Evolutionary conservation across 2,113 vertebrate genomes (phyloP), one percentile per base, ranked within the genome.

Genomic region (Xiphorhynchus elegans): DNA sequence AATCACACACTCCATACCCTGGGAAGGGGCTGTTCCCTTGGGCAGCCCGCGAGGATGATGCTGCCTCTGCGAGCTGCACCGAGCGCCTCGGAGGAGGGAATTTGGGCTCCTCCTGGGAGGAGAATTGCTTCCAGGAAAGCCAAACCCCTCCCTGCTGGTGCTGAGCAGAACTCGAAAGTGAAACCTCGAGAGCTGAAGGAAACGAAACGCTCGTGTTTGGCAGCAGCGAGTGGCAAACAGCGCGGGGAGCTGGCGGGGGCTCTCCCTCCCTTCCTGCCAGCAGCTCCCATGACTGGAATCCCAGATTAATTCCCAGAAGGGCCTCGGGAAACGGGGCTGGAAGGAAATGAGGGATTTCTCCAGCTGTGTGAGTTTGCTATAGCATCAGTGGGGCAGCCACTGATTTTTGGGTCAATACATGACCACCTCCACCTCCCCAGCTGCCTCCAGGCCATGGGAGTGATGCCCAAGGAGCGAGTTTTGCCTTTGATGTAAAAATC

Each of bases 11-110:
- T 15, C 62, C 0, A 0, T 9, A 69, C 56, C 62, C 44, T 0
- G 2, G 13, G 40, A 37, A 44, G 14, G 17, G n/a, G 84, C 44
- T 10, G 44, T 5, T 42, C 7, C 35, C 8, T 13, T 11, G 46
- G 3, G 12, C 50, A n/a, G 52, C 1, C 31, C 0, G 3, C 4
- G 6, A 16, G 50, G 58, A 14, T 5, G 7, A 14, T 0, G 2
- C 10, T 31, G 13, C 19, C 17, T 24, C 6, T 31, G 50, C 9
- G 23, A 60, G 60, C 69, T 60, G 62, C 87, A 7, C 69, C 12
- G 62, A 21, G 5, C 0, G 6, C 55, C 62, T 24, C 9, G 0
- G 20, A n/a, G 58, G 53, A 23, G 44, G 37, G 44, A 19, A 39
- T 33, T 6, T 1, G 42, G 15, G 68, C 64, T 81, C 29, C 33